Conservation (phyloP, 2,888 invertebrate genomes). For the Heliconius cydno region DNA sequence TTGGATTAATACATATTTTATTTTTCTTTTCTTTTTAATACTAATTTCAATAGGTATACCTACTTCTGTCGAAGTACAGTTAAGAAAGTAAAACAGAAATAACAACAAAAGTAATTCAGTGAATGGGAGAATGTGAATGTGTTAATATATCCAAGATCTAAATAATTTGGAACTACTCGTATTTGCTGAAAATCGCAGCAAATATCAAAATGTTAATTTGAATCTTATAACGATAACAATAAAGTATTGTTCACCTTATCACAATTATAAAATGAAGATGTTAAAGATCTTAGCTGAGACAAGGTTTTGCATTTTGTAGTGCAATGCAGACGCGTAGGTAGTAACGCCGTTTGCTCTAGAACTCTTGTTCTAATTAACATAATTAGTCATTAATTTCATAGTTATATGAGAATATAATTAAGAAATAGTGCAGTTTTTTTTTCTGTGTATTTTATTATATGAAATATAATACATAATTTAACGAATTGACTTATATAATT, state of each 20-base stretch:
- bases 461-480: too few relatives aligned
- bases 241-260: slow-evolving; percentile 7
- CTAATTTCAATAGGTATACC: background rate
- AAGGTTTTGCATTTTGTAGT: slow-evolving; percentile 28
- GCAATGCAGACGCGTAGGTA: slow-evolving; percentile 25
- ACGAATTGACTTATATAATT: too few relatives aligned
- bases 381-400: slow-evolving; percentile 1
- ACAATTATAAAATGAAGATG: background rate
- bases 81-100: background rate
- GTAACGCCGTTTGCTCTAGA: slow-evolving; percentile 21
- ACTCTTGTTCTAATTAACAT: slow-evolving; percentile 23
- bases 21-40: background rate
- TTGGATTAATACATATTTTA: background rate
- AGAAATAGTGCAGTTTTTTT: background rate
- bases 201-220: background rate
- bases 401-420: background rate
- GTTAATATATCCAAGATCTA: slow-evolving; percentile 14
- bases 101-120: background rate
- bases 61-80: background rate
- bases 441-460: background rate
- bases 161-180: slow-evolving; percentile 27
- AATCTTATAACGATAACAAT: background rate
- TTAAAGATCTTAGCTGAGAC: slow-evolving; percentile 23
- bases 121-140: background rate
- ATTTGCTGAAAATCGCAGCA: slow-evolving; percentile 27